phyloP scores from a whole-genome alignment of 2,888 invertebrate species.

The Iphiclides podalirius region DNA sequence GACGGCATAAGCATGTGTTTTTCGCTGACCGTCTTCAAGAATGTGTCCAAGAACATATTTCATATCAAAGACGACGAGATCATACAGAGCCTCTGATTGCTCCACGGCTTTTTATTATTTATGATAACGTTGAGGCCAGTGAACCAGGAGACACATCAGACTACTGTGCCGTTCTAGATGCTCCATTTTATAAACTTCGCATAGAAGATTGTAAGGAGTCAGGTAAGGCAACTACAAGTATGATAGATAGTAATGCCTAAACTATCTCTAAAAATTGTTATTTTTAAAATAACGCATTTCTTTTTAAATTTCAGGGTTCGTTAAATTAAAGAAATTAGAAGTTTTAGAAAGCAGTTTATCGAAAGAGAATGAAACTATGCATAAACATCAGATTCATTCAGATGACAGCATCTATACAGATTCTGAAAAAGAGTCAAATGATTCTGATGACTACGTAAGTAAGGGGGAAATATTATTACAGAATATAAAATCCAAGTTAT shows the following conservation, averaged over 20 bases:
- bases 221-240: too few relatives aligned
- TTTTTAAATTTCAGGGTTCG: conserved; percentile 79
- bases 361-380: conserved; percentile 46
- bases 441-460: conserved; percentile 56
- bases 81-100: conserved; percentile 79
- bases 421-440: conserved; percentile 67
- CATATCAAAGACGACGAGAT: conserved; percentile 61
- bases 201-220: conserved; percentile 76
- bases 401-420: conserved; percentile 68
- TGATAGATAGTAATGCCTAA: too few relatives aligned
- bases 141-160: conserved; percentile 82
- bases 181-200: conserved; percentile 82
- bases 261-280: too few relatives aligned
- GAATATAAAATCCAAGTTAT: conserved; percentile 48
- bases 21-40: conserved; percentile 86
- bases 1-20: conserved; percentile 82
- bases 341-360: conserved; percentile 63
- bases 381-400: conserved; percentile 38
- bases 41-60: conserved; percentile 81
- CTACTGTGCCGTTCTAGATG: conserved; percentile 80
- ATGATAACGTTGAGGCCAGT: conserved; percentile 86
- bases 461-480: conserved; percentile 49
- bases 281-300: too few relatives aligned
- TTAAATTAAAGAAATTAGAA: conserved; percentile 77
- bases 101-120: conserved; percentile 83